Base-by-base conservation (phyloP, 2,797 vertebrate species). In the Sebastes melanostomus region DNA sequence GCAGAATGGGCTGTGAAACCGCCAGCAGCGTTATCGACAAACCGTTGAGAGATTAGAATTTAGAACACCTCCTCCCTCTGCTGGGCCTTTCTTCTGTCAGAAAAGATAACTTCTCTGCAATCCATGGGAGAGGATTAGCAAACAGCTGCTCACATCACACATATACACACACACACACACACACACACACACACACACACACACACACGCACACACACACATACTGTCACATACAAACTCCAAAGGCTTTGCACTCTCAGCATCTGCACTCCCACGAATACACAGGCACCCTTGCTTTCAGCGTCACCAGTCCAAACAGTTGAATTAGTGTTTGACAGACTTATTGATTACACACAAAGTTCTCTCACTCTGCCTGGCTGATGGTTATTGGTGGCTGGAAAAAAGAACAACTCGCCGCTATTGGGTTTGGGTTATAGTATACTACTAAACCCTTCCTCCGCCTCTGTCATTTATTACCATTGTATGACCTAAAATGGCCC, bases 41-140 rank as follows among this genome's bases (percentile, higher is more conserved):
- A 87, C 77, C 63, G 3, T 76, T 86, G 79, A 87, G 71, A 88
- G 89, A 92, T 90, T 86, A 91, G 83, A 83, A 83, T 87, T 88
- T 90, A 58, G 75, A 88, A 72, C 79, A 70, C 70, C 86, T 86
- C 77, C 79, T 73, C 63, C 85, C 74, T 83, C 73, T 77, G 78
- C 78, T 29, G 55, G 75, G 76, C 81, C 75, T 77, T 82, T 87
- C 77, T 82, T 65, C 86, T 81, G 85, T 81, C 83, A 81, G 71
- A 30, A 66, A 61, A 80, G 83, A 87, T 84, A 86, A 86, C 71
- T 73, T 84, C 70, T 74, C 65, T 63, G 75, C 71, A 77, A 72
- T 80, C 73, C 56, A 72, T 55, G 56, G 72, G 78, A 76, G n/a
- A 30, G 59, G 78, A 78, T 79, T 83, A 86, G 50, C 73, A 71